A percentile compares a stretch with the other conserved stretches of the same genome.
Conservation (phyloP, 1,140 invertebrate genomes). For the Micrasema minimum region DNA sequence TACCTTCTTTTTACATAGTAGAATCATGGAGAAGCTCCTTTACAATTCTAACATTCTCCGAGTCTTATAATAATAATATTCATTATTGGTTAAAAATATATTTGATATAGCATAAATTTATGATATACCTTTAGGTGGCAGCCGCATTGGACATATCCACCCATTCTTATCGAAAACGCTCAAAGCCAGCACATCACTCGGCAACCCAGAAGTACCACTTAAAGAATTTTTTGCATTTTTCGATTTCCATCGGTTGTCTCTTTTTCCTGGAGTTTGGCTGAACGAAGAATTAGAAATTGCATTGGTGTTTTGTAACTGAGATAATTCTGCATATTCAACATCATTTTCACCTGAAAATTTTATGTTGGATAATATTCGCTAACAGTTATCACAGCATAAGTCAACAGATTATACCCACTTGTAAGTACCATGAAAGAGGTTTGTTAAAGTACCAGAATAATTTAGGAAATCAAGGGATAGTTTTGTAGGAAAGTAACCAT, state of each 20-base stretch:
- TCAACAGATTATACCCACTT: background rate
- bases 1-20: too few relatives aligned
- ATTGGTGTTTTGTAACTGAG: slow-evolving; percentile 58
- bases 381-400: too few relatives aligned
- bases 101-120: too few relatives aligned
- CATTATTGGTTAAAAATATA: too few relatives aligned
- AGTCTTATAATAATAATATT: too few relatives aligned
- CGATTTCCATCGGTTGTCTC: slow-evolving; percentile 34
- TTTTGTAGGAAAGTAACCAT: slow-evolving; percentile 1
- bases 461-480: background rate
- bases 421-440: background rate
- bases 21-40: too few relatives aligned
- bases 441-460: too few relatives aligned
- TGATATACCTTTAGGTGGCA: slow-evolving; percentile 44
- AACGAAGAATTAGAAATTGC: slow-evolving; percentile 46
- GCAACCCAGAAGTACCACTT: slow-evolving; percentile 20
- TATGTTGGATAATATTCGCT: too few relatives aligned
- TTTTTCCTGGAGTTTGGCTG: slow-evolving; percentile 13
- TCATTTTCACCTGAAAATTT: slow-evolving; percentile 75
- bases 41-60: too few relatives aligned
- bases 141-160: slow-evolving; percentile 49
- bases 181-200: slow-evolving; percentile 45
- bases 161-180: slow-evolving; percentile 52
- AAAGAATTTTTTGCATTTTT: slow-evolving; percentile 28
- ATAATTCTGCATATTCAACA: slow-evolving; percentile 76